Conservation (phyloP, 2,113 vertebrate species). For the Nipponia nippon region DNA sequence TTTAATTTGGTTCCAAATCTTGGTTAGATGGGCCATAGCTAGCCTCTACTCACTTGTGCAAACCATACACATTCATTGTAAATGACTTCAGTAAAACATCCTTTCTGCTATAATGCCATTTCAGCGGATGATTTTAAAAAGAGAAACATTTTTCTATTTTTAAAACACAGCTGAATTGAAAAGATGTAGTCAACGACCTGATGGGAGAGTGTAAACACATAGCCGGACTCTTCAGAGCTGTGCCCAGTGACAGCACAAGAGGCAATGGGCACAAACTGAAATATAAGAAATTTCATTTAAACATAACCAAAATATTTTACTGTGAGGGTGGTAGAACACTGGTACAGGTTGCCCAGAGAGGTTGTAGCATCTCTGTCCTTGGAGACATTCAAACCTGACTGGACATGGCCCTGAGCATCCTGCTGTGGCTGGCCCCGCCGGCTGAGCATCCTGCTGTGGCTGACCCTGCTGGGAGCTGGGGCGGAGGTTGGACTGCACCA, state of each 20-base stretch:
- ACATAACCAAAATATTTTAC: neutral
- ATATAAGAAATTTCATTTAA: neutral
- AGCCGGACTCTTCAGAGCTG: neutral
- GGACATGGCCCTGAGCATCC: neutral
- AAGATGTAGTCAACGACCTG: neutral
- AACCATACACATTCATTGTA: neutral
- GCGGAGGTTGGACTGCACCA: neutral
- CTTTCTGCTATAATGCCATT: neutral
- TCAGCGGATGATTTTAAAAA: neutral
- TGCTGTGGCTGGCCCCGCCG: neutral
- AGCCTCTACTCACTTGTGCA: neutral
- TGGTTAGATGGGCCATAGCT: neutral
- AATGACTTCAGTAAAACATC: neutral
- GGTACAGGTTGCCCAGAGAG: neutral
- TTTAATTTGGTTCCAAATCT: neutral
- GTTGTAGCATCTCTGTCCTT: neutral
- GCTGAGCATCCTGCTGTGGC: neutral
- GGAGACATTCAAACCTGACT: neutral
- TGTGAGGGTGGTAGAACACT: neutral
- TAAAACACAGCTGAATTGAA: neutral
- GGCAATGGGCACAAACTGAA: neutral
- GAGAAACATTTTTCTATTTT: neutral
- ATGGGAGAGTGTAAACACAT: accelerated
- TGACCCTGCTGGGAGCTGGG: neutral
- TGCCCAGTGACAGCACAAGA: neutral